Percentiles rank a stretch among this genome's conserved stretches.
Conservation (phyloP, 2,888 invertebrate species). For the Ichneumoninae sp. region DNA sequence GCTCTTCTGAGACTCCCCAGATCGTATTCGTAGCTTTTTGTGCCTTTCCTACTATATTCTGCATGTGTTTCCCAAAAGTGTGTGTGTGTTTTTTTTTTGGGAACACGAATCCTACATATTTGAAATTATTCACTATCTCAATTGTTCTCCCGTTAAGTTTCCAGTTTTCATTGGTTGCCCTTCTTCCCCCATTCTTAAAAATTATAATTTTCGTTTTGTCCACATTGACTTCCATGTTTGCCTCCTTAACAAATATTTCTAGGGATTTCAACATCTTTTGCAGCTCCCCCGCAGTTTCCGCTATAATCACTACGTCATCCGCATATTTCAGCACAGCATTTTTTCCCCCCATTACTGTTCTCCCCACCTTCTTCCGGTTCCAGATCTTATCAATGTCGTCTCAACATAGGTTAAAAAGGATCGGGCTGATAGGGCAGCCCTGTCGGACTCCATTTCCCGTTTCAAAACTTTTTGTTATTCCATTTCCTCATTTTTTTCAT, state of each 20-base stretch:
- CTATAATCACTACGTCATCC: neutral
- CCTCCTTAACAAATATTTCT: neutral
- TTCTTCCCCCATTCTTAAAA: neutral
- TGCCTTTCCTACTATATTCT: neutral
- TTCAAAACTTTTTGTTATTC: neutral
- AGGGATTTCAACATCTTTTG: neutral
- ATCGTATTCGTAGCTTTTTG: neutral
- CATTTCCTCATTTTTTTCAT: neutral
- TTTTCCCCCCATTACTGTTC: neutral
- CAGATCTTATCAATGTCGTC: neutral
- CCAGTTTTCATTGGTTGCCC: neutral
- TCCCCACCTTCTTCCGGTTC: neutral
- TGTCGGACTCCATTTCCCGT: neutral
- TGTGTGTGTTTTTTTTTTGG: neutral
- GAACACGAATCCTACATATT: neutral
- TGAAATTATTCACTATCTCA: neutral
- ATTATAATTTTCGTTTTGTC: neutral
- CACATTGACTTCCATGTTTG: neutral
- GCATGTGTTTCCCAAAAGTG: neutral
- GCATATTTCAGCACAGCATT: neutral
- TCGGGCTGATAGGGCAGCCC: neutral
- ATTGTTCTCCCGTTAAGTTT: neutral
- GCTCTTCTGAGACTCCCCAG: neutral
- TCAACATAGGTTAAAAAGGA: neutral
- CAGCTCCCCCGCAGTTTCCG: neutral